These are phyloP conservation scores for Arremon aurantiirostris DNA, from an alignment of 2,797 vertebrate genomes.

Conservation along the genomic window DNA sequence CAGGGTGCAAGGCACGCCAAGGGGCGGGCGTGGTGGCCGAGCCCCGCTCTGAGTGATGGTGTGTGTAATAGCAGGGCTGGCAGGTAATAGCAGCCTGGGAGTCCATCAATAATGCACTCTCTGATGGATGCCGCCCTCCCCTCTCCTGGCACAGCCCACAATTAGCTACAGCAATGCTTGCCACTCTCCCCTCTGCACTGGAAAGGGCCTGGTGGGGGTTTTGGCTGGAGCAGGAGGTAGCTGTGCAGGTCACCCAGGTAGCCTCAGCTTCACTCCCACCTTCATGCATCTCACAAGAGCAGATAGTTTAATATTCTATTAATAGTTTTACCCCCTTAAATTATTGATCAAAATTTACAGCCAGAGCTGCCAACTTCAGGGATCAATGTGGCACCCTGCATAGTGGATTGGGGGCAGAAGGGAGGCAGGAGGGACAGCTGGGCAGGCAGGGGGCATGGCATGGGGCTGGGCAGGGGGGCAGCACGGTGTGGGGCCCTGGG, in stretches of 20 bases:
- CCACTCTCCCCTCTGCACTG: accelerated
- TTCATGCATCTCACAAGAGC: not conserved
- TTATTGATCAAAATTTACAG: constrained; percentile 53
- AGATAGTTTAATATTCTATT: not conserved
- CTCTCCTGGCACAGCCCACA: not conserved
- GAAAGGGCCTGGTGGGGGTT: accelerated
- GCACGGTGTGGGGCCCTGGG: accelerated
- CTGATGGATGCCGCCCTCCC: not conserved
- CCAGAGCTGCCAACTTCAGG: not conserved
- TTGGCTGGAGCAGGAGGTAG: not conserved
- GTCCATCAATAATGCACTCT: not conserved
- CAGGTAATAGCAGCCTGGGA: not conserved
- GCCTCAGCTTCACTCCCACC: not conserved
- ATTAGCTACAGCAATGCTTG: not conserved
- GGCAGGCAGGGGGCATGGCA: accelerated
- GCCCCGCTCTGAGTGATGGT: not conserved
- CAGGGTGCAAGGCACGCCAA: accelerated
- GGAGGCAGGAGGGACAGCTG: not conserved
- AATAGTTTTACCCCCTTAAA: constrained; percentile 49
- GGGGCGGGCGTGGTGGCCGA: not conserved
- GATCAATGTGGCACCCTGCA: not conserved
- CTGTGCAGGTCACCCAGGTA: not conserved
- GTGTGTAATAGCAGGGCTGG: constrained; percentile 31
- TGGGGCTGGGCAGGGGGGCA: not conserved
- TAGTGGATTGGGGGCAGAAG: not conserved